These are phyloP conservation scores for Tineola bisselliella DNA, from an alignment of 2,888 invertebrate genomes.

Conservation along the genomic window DNA sequence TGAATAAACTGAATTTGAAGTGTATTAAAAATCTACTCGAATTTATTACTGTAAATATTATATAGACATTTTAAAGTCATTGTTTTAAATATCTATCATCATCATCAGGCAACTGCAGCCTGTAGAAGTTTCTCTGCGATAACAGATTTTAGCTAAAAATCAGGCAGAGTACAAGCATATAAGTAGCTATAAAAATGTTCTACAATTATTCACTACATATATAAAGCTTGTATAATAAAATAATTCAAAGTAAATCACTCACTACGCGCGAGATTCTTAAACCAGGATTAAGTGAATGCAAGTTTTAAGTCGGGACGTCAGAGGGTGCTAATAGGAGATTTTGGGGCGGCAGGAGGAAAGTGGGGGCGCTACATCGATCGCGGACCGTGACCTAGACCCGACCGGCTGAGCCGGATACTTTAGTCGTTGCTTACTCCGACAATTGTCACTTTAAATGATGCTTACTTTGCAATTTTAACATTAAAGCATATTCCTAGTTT, in stretches of 20 bases:
- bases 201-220: too few species aligned
- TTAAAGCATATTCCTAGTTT: background rate
- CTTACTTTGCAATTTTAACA: conserved; percentile 30
- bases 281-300: background rate
- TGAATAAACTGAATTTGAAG: too few species aligned
- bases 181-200: too few species aligned
- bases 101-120: too few species aligned
- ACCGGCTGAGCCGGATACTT: conserved; percentile 34
- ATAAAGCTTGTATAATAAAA: background rate
- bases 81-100: too few species aligned
- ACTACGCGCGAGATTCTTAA: background rate
- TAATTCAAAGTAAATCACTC: background rate
- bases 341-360: conserved; percentile 23
- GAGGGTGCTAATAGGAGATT: conserved; percentile 13
- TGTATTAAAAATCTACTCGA: too few species aligned
- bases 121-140: too few species aligned
- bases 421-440: conserved; percentile 17
- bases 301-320: conserved; percentile 10
- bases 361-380: conserved; percentile 71
- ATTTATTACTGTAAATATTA: too few species aligned
- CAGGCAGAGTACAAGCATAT: too few species aligned
- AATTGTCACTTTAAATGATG: conserved; percentile 44
- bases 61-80: too few species aligned
- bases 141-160: too few species aligned
- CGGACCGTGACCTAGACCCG: conserved; percentile 73